These are phyloP conservation scores for Limnephilus rhombicus DNA, from an alignment of 2,888 invertebrate species.

Conservation along the genomic window DNA sequence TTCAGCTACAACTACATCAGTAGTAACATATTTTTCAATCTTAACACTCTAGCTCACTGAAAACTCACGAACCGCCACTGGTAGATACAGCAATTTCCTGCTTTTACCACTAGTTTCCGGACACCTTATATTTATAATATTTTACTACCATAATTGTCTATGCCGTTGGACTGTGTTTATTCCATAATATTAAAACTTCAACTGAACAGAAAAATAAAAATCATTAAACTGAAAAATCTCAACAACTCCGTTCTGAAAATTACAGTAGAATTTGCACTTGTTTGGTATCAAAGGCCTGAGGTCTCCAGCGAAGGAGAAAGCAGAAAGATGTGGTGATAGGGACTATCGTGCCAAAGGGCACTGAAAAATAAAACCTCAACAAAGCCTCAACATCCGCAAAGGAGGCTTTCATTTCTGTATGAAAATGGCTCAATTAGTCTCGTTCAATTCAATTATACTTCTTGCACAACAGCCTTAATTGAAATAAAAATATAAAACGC, in stretches of 20 bases:
- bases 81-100: no score
- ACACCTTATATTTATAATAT: no score
- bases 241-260: no score
- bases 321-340: conserved; percentile 21
- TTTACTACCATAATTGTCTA: no score
- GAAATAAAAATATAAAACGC: not conserved
- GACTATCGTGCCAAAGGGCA: conserved; percentile 37
- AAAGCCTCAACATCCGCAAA: not conserved
- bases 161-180: not conserved
- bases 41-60: no score
- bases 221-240: no score
- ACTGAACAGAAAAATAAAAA: no score
- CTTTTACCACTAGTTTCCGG: no score
- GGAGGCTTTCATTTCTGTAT: not conserved
- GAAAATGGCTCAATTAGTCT: conserved; percentile 37
- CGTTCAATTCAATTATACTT: not conserved
- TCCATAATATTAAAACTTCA: not conserved
- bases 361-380: not conserved
- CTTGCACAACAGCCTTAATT: not conserved
- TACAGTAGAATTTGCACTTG: not conserved
- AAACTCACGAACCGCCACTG: no score
- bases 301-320: conserved; percentile 3
- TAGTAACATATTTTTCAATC: no score
- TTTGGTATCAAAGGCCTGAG: not conserved
- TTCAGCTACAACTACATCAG: no score